Conservation (phyloP, 2,113 vertebrate species). For the Pithys albifrons region DNA sequence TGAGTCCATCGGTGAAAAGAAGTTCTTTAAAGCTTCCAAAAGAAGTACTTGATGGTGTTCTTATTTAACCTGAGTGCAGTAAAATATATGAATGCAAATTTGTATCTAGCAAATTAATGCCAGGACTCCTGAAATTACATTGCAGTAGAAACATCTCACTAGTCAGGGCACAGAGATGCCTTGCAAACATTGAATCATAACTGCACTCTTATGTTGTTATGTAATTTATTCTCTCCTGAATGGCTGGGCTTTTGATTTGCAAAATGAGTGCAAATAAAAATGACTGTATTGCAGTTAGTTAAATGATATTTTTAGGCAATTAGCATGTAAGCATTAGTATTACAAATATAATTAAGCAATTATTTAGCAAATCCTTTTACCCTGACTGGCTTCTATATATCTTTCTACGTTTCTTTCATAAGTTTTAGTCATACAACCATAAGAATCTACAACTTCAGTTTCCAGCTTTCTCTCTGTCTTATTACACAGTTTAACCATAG, state of each 20-base stretch:
- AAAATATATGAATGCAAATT: not conserved
- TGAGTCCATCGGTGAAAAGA: not conserved
- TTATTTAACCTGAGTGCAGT: not conserved
- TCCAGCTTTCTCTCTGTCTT: not conserved
- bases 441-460: not conserved
- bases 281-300: not conserved
- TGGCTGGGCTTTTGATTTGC: conserved; percentile 12
- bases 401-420: not conserved
- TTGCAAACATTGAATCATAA: conserved; percentile 7
- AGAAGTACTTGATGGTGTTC: not conserved
- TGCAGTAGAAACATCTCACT: not conserved
- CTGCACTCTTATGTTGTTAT: not conserved
- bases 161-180: not conserved
- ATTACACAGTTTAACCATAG: not conserved
- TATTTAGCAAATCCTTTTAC: conserved; percentile 4
- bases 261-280: conserved; percentile 36
- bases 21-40: not conserved
- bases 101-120: not conserved
- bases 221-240: not conserved
- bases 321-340: conserved; percentile 24
- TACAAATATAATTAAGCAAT: conserved; percentile 24
- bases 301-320: conserved; percentile 4
- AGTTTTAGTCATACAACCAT: not conserved
- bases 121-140: not conserved
- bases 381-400: not conserved